Conservation (phyloP, 1,140 invertebrate species). For the Drosophila novamexicana region DNA sequence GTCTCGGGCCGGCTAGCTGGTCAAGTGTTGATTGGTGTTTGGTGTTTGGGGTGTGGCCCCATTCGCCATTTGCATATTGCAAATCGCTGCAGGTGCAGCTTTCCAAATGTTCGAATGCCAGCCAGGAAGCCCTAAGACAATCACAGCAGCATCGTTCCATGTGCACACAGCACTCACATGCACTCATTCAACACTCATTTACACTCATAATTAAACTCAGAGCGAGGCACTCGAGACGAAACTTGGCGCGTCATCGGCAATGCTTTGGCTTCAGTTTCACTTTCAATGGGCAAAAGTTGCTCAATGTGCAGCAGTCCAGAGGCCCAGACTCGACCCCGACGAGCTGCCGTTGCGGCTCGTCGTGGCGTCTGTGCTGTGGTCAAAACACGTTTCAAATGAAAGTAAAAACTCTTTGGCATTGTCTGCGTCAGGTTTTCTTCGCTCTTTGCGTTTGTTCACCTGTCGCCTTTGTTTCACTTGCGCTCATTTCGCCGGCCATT, state of each 20-base stretch:
- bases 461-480: slow-evolving; percentile 43
- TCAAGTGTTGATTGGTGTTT: slow-evolving; percentile 74
- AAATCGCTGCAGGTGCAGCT: slow-evolving; percentile 39
- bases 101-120: neutral
- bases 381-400: slow-evolving; percentile 80
- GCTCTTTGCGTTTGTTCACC: slow-evolving; percentile 69
- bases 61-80: slow-evolving; percentile 60
- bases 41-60: slow-evolving; percentile 62
- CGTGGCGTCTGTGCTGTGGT: slow-evolving; percentile 49
- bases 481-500: slow-evolving; percentile 30
- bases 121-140: slow-evolving; percentile 37
- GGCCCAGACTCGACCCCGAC: slow-evolving; percentile 42
- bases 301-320: slow-evolving; percentile 48
- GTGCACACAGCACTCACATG: neutral
- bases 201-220: slow-evolving; percentile 6
- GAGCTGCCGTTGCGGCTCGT: slow-evolving; percentile 34
- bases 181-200: slow-evolving; percentile 22
- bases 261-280: slow-evolving; percentile 59
- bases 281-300: slow-evolving; percentile 75
- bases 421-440: slow-evolving; percentile 37
- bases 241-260: slow-evolving; percentile 48
- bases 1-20: neutral
- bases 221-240: slow-evolving; percentile 37
- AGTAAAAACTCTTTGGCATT: slow-evolving; percentile 81
- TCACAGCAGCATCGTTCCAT: slow-evolving; percentile 7